Conservation (phyloP, 2,113 vertebrate genomes). For the Psittacus erithacus region DNA sequence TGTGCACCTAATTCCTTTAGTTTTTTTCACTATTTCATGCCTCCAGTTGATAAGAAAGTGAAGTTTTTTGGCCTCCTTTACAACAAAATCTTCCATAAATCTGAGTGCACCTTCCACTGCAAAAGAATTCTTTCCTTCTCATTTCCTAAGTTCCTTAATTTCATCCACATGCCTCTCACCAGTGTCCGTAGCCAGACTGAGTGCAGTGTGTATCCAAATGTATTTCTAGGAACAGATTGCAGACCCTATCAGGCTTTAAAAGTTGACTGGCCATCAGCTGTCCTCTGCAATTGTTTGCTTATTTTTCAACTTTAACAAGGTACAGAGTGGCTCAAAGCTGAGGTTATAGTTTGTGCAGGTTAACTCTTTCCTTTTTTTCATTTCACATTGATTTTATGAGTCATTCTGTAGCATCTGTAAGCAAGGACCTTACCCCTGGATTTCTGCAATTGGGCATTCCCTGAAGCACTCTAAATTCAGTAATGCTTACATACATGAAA, state of each 20-base stretch:
- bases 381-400: background rate
- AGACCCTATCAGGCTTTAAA: constrained; percentile 29
- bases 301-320: background rate
- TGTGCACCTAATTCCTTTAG: background rate
- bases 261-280: background rate
- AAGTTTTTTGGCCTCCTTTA: background rate
- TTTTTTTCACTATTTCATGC: background rate
- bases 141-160: constrained; percentile 43
- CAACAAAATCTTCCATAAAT: background rate
- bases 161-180: constrained; percentile 42
- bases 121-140: background rate
- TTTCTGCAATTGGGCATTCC: background rate
- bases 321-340: background rate
- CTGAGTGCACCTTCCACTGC: background rate
- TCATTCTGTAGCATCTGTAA: background rate
- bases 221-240: constrained; percentile 20
- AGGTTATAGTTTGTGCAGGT: background rate
- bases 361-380: background rate
- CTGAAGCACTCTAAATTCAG: background rate
- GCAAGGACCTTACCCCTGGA: background rate
- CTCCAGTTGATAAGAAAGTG: background rate
- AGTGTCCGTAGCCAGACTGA: background rate
- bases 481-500: background rate
- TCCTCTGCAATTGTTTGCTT: background rate
- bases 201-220: background rate